Percentiles rank a stretch among this genome's conserved stretches.
phyloP scores from a whole-genome alignment of 2,888 invertebrate genomes.

The Microctonus brassicae region DNA sequence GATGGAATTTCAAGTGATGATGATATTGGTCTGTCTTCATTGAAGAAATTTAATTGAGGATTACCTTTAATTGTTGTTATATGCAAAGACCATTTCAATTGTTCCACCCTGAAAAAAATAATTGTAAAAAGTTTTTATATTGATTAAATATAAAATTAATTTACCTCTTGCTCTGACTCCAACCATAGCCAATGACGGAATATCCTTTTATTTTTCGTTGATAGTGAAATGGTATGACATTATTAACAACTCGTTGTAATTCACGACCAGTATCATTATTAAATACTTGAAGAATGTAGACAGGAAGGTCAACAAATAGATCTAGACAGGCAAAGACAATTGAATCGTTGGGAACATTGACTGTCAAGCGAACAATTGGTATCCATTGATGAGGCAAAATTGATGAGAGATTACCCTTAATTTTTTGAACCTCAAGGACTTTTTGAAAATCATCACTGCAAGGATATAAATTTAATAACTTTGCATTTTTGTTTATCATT shows the following conservation, averaged over 20 bases:
- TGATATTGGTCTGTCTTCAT: constrained; percentile 12
- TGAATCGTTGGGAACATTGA: constrained; percentile 39
- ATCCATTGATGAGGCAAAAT: constrained; percentile 47
- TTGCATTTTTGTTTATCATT: constrained; percentile 40
- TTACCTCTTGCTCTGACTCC: constrained; percentile 36
- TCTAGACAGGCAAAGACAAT: constrained; percentile 42
- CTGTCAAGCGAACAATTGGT: constrained; percentile 47
- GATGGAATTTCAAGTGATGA: constrained; percentile 25
- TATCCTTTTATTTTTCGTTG: constrained; percentile 46
- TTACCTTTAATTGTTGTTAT: constrained; percentile 51
- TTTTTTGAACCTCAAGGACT: constrained; percentile 50
- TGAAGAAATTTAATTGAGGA: constrained; percentile 40
- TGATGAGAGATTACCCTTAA: constrained; percentile 29
- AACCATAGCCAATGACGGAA: constrained; percentile 55
- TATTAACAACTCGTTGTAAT: constrained; percentile 43
- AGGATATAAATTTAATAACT: constrained; percentile 39
- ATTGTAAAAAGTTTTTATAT: neutral
- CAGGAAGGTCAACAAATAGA: constrained; percentile 46
- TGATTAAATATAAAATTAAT: neutral
- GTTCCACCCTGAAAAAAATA: constrained; percentile 28
- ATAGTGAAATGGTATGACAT: constrained; percentile 46
- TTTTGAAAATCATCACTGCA: constrained; percentile 48
- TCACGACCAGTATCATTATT: constrained; percentile 52
- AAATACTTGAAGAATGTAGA: constrained; percentile 49
- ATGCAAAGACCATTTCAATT: constrained; percentile 53